Percentiles rank a stretch among this genome's conserved stretches.
Conservation (phyloP, 2,888 invertebrate species). For the Platycheirus albimanus region DNA sequence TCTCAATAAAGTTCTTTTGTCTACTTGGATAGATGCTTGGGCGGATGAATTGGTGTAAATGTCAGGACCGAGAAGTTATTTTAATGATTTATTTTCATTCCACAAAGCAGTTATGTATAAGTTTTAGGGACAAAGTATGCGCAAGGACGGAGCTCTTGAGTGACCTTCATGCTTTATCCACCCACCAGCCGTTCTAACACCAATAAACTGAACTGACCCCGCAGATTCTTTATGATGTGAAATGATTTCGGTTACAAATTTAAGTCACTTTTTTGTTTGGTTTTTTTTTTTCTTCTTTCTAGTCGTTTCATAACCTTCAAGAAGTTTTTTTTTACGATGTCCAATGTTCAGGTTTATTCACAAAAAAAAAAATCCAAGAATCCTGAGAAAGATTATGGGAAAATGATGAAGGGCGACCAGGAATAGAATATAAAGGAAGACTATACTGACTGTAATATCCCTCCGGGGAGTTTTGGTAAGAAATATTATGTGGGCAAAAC, state of each 20-base stretch:
- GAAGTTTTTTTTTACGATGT: not conserved
- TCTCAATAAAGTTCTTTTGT: not conserved
- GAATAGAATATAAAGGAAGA: not conserved
- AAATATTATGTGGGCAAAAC: not conserved
- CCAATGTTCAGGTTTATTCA: not conserved
- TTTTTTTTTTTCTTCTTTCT: not conserved
- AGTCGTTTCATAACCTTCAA: not conserved
- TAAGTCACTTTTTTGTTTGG: not conserved
- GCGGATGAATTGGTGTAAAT: not conserved
- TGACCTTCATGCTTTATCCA: not conserved
- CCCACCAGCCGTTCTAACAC: no score
- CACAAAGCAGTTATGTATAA: not conserved
- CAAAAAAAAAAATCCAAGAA: conserved; percentile 4
- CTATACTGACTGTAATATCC: not conserved
- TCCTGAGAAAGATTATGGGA: not conserved
- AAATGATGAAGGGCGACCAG: conserved; percentile 8
- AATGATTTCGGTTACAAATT: not conserved
- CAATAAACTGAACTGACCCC: not conserved
- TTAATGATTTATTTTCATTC: conserved; percentile 9
- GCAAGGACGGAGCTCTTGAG: not conserved
- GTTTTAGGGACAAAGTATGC: not conserved
- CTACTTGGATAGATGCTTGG: not conserved
- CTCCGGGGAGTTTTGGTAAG: not conserved
- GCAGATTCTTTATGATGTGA: not conserved
- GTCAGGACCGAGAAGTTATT: not conserved